phyloP scores from a whole-genome alignment of 2,113 vertebrate species.

The Melanerpes formicivorus region DNA sequence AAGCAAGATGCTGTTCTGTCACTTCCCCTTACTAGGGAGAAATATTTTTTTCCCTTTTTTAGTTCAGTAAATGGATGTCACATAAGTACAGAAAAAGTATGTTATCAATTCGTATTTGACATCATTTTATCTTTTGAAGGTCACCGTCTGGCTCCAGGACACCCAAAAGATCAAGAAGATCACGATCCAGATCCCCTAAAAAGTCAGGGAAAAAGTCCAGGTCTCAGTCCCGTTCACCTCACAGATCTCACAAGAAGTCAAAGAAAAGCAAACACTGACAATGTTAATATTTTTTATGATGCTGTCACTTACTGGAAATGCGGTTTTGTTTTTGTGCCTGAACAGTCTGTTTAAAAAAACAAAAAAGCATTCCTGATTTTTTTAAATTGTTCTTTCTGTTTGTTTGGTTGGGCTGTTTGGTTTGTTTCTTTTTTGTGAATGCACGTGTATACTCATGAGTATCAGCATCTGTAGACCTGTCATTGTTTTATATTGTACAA shows the following conservation, averaged over 20 bases:
- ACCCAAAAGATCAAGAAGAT: conserved; percentile 93
- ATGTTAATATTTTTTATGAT: conserved; percentile 75
- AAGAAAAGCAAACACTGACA: conserved; percentile 99
- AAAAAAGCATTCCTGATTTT: conserved; percentile 80
- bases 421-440: conserved; percentile 79
- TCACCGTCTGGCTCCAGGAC: conserved; percentile 95
- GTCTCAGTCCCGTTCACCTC: conserved; percentile 95
- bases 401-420: not conserved
- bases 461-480: conserved; percentile 82
- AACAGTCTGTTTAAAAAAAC: conserved; percentile 78
- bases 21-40: not conserved
- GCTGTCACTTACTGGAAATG: conserved; percentile 84
- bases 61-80: not conserved
- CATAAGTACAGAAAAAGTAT: not conserved
- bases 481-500: conserved; percentile 89
- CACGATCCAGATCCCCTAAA: conserved; percentile 94
- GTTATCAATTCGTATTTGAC: not conserved
- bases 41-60: not conserved
- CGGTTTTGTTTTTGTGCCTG: conserved; percentile 87
- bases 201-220: conserved; percentile 97
- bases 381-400: not conserved
- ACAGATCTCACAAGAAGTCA: conserved; percentile 99
- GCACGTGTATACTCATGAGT: conserved; percentile 84
- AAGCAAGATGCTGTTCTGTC: not conserved
- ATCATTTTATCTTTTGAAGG: conserved; percentile 65